Base-by-base conservation (phyloP, 2,888 invertebrate species). In the Sinotaia quadrata region DNA sequence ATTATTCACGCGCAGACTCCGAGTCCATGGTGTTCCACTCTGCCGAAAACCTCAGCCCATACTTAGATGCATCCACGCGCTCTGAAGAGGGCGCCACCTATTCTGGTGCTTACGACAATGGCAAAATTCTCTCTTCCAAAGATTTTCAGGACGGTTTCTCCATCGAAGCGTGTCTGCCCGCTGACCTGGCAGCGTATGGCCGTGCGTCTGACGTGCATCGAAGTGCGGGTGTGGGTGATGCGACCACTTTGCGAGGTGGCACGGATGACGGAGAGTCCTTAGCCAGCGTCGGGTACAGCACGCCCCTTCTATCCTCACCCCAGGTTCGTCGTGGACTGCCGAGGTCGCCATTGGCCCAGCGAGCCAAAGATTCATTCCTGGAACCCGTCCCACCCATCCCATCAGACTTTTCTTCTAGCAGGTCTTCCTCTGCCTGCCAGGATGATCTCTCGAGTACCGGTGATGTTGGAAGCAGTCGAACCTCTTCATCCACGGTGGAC, bases 131-230 rank as follows among this genome's bases (percentile, higher is more conserved):
- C n/a, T 68, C 73, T 18, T 69, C 73, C 33, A 67, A 49, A 49
- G 73, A 73, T 31, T 73, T 73, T 37, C 61, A 63, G 29, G 73
- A 73, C 41, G 73, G 73, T 18, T 73, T 73, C 41, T 73, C 73
- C 33, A 61, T 73, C 4, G 73, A 73, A 36, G 73, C 73, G 10
- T 73, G 69, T 59, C 68, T 73, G 15, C 73, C 73, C 4, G 65
- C 73, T 0, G 73, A 73, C 51, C 70, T 73, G 21, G 52, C 33
- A 12, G 41, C 44, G 18, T 18, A 37, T 5, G 52, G 49, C 7
- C 24, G n/a, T 8, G 31, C 18, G 24, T 21, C 37, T 27, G 36
- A 37, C 34, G 34, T 21, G 37, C n/a, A n/a, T n/a, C n/a, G n/a
- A n/a, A n/a, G n/a, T n/a, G n/a, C n/a, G n/a, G 47, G 47, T 7